Evolutionary conservation across 2,888 invertebrate species (phyloP), one percentile per base, ranked within the genome.

Genomic region (Argynnis bischoffii): DNA sequence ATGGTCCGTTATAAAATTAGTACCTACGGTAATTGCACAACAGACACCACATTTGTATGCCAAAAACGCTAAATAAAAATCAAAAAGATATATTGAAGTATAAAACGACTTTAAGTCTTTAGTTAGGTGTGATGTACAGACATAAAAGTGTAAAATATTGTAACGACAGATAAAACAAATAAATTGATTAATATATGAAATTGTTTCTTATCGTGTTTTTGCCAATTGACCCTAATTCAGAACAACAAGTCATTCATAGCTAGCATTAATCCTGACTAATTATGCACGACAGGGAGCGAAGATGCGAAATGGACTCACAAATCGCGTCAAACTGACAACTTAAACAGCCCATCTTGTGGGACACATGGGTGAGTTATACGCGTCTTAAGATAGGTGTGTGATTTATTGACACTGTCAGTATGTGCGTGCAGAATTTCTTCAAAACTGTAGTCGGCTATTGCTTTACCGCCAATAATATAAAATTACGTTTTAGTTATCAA

Each of bases 401-500:
- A 90, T 92, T 92, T 91, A 92, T 92, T 71, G 88, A 89, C 88
- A 90, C 86, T 88, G 89, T 88, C 85, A 86, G 89, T 87, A 86
- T 88, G 87, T 85, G 88, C 89, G 87, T 88, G 88, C 48, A 57
- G 8, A 18, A 53, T 18, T 18, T 53, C 18, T 13, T 13, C 16
- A 18, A 55, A n/a, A 55, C 4, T 31, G 6, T 26, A 26, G 26
- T 14, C 14, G 54, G 5, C 2, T 26, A 26, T 3, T 31, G 54
- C 6, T 15, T 16, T 55, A 35, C 4, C 4, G 26, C 26, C 26
- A 26, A 26, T 26, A 5, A 26, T 26, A 26, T 26, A 4, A 35
- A 35, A 8, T 35, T 35, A 35, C 6, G 6, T 8, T 35, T 35
- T 35, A 8, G 35, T 11, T 1, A 35, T 35, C 35, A 41, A 41